phyloP scores from a whole-genome alignment of 2,888 invertebrate species.

The Volucella bombylans region DNA sequence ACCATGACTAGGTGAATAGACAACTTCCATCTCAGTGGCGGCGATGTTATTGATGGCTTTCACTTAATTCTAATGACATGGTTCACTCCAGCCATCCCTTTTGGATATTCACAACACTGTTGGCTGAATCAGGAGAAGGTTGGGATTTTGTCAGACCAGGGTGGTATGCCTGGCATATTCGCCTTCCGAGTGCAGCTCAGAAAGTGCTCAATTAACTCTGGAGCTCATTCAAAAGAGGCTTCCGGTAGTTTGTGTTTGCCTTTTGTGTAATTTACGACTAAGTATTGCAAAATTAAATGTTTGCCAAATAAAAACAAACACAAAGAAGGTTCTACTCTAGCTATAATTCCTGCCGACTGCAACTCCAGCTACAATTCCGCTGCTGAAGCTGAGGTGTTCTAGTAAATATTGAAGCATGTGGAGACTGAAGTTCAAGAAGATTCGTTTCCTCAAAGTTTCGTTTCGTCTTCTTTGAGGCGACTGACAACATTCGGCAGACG shows the following conservation, averaged over 20 bases:
- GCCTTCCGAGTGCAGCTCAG: constrained; percentile 38
- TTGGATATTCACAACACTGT: constrained; percentile 59
- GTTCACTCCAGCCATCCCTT: constrained; percentile 34
- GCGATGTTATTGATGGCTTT: constrained; percentile 63
- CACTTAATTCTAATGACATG: constrained; percentile 65
- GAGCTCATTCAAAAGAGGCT: constrained; percentile 2
- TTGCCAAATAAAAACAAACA: constrained; percentile 45
- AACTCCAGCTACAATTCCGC: no score
- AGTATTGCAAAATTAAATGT: constrained; percentile 62
- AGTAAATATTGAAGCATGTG: constrained; percentile 58
- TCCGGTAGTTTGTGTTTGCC: constrained; percentile 34
- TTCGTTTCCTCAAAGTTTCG: constrained; percentile 17
- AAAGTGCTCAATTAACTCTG: constrained; percentile 62
- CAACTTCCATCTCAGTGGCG: constrained; percentile 12
- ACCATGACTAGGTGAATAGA: constrained; percentile 17
- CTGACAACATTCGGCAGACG: neutral
- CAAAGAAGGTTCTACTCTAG: constrained; percentile 17
- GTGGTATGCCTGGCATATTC: constrained; percentile 7
- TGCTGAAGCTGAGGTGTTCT: constrained; percentile 40
- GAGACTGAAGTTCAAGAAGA: constrained; percentile 32
- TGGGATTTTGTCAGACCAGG: constrained; percentile 15
- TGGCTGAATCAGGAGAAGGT: constrained; percentile 31
- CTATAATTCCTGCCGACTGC: no score
- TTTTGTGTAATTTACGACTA: constrained; percentile 53
- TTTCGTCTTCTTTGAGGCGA: constrained; percentile 18